These are phyloP conservation scores for Laticauda colubrina DNA, from an alignment of 2,113 vertebrate species.

Conservation along the genomic window DNA sequence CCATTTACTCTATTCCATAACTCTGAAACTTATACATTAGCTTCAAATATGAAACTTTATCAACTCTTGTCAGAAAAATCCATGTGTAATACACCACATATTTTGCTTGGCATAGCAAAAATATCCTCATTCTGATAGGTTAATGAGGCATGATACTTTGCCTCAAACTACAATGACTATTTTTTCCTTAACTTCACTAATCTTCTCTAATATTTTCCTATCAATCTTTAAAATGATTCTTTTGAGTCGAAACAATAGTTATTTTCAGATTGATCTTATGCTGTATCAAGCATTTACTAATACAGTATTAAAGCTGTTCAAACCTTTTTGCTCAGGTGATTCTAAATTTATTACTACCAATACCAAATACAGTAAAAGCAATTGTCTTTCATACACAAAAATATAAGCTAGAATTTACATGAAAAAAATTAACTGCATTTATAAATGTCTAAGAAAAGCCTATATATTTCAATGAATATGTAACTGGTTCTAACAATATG, in stretches of 20 bases:
- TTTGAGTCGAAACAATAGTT: background rate
- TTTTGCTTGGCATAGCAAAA: constrained; percentile 5
- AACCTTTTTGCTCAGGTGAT: background rate
- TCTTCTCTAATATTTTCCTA: background rate
- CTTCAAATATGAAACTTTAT: constrained; percentile 27
- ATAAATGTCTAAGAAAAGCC: background rate
- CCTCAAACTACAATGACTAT: constrained; percentile 9
- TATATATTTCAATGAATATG: background rate
- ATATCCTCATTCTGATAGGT: background rate
- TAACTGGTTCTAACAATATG: background rate
- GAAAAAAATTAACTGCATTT: background rate
- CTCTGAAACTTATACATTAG: background rate
- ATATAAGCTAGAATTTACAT: background rate
- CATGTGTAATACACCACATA: background rate
- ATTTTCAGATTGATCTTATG: background rate
- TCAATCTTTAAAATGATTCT: constrained; percentile 11
- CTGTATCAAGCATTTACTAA: background rate
- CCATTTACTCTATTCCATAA: constrained; percentile 22
- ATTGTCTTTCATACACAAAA: background rate
- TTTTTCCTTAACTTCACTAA: constrained; percentile 7
- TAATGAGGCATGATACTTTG: constrained; percentile 1
- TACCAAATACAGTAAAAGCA: background rate
- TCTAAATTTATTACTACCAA: background rate
- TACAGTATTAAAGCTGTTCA: background rate
- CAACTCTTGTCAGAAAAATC: constrained; percentile 22